Evolutionary conservation across 2,113 vertebrate species (phyloP), one percentile per base, ranked within the genome.

Genomic region (Takifugu flavidus): DNA sequence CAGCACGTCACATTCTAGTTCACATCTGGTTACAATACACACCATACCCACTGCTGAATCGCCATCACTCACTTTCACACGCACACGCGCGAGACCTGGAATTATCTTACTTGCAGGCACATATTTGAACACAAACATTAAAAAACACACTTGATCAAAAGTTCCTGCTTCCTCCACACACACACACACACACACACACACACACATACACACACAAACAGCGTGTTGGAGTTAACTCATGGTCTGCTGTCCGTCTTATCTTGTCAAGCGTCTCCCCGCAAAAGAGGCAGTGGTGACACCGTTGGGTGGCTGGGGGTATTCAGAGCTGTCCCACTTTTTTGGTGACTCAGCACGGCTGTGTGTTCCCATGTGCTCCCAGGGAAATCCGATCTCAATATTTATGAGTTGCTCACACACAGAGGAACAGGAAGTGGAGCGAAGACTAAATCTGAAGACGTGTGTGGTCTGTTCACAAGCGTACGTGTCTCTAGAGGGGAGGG

Each of bases 11-110:
- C 85, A 92, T 91, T 92, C 89, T 85, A 87, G 70, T 78, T 88
- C 89, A 90, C 91, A 92, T 92, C 91, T 91, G 90, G 90, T 89
- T 91, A 87, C 87, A 92, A 89, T 89, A 88, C 89, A 89, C 80
- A 77, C 51, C 57, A 79, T 85, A 68, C 67, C 77, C 29, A 72
- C 80, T 83, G 70, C 82, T 20, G 60, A 72, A 78, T 58, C 79
- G 78, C 81, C 70, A 70, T 78, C 31, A 14, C 71, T 78, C 70
- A 62, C 63, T 76, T 74, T 80, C 78, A 63, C 80, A 77, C 62
- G 69, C 82, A 73, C 62, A 71, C 82, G 73, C 75, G 72, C 66
- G 79, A 52, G 67, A 83, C 63, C 65, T 60, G 20, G 56, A 59
- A 64, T 60, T 57, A 65, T 75, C 44, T 69, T 72, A 31, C 5